Evolutionary conservation across 1,140 invertebrate species (phyloP), one percentile per base, ranked within the genome.

Genomic region (Atta cephalotes): DNA sequence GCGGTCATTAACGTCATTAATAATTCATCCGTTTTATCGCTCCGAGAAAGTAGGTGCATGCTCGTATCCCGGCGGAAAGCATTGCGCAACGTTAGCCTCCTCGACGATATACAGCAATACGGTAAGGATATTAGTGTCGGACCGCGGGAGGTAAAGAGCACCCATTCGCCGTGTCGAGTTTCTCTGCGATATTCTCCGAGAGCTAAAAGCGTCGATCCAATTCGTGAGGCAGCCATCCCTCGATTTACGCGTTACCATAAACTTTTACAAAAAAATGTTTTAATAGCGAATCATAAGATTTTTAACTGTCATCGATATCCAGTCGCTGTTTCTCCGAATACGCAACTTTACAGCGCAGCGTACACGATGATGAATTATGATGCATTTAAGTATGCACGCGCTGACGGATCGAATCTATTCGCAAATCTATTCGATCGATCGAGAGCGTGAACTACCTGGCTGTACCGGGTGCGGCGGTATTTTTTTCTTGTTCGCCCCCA

Each of bases 331-430:
- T 45, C 16, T 51, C 21, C 10, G 16, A 63, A 62, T 58, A 58
- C 51, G 35, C 16, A 21, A 16, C 53, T 16, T 77, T 39, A 60
- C 72, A 25, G 35, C 63, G 31, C 49, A n/a, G 63, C 62, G 45
- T 35, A 63, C 31, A n/a, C 49, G 60, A 53, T 39, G 62, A 90
- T 90, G 81, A 90, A 70, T 90, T 89, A 90, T 89, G 77, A 28
- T 60, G 87, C 68, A 45, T 63, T 71, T 62, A 85, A 51, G 49
- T 51, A 56, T 51, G 53, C 85, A 72, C 28, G 31, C 35, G 65
- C 39, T 62, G 74, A 86, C 53, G 62, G n/a, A 76, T 68, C 72
- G 45, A 60, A n/a, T 79, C 60, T 79, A 25, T 79, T 85, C 31
- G 45, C 70, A 31, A 12, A 45, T 35, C 51, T 81, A 21, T 76